Percentiles rank a stretch among this genome's conserved stretches.
Conservation (phyloP, 2,113 vertebrate genomes). For the Australoheros scitulus region DNA sequence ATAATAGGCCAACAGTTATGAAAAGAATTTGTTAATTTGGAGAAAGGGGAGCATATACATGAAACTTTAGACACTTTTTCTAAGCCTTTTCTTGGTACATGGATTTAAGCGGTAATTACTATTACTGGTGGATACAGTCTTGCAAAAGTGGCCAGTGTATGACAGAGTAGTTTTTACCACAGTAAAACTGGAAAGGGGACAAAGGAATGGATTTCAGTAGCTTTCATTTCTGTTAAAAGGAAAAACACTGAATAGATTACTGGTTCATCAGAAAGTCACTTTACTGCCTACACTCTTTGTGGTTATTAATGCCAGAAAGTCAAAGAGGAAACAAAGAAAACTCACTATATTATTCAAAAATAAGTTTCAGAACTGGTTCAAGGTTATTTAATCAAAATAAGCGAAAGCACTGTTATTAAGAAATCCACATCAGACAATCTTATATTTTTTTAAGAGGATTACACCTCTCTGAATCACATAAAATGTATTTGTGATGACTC, state of each 20-base stretch:
- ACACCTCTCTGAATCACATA: not conserved
- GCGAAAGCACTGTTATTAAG: not conserved
- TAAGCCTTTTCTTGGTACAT: not conserved
- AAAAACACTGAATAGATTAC: constrained; percentile 8
- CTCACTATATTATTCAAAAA: constrained; percentile 10
- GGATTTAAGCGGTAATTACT: not conserved
- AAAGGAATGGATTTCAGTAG: constrained; percentile 21
- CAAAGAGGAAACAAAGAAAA: constrained; percentile 28
- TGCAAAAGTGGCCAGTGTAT: not conserved
- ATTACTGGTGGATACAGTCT: not conserved
- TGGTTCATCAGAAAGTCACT: constrained; percentile 11
- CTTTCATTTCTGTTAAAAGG: constrained; percentile 23
- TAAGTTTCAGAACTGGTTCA: constrained; percentile 11
- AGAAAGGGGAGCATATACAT: not conserved
- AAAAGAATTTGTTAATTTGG: not conserved
- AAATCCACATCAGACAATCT: not conserved
- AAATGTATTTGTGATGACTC: constrained; percentile 1
- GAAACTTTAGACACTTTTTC: not conserved
- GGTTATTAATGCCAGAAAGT: constrained; percentile 49
- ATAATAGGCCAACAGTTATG: not conserved
- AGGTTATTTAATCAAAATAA: constrained; percentile 4
- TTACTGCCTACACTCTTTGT: not conserved
- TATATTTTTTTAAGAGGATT: constrained; percentile 25
- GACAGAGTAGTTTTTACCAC: not conserved
- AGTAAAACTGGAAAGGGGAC: constrained; percentile 3